phyloP scores from a whole-genome alignment of 2,888 invertebrate genomes.

The Carpatolechia fugitivella region DNA sequence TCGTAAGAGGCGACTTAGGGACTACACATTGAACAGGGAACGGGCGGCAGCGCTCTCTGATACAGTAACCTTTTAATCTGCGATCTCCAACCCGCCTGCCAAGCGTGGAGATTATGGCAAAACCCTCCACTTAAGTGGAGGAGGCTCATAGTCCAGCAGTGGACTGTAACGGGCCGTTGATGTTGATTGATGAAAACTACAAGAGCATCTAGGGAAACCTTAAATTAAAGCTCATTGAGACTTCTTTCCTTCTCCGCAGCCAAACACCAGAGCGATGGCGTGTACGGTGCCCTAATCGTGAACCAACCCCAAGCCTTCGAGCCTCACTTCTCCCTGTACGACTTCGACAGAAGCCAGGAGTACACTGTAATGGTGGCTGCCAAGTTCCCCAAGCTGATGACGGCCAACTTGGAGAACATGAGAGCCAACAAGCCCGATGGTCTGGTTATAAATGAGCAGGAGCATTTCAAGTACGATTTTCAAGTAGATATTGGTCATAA shows the following conservation, averaged over 20 bases:
- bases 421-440: constrained; percentile 57
- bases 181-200: no score
- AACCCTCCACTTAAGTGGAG: no score
- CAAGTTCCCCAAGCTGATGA: constrained; percentile 75
- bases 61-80: no score
- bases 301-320: constrained; percentile 70
- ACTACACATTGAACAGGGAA: no score
- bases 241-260: constrained; percentile 56
- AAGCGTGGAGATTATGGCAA: no score
- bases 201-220: no score
- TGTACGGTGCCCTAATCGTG: constrained; percentile 79
- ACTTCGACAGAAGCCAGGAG: constrained; percentile 66
- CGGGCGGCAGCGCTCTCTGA: no score
- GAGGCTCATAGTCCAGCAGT: no score
- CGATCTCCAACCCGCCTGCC: no score
- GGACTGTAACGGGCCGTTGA: no score
- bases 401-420: constrained; percentile 68
- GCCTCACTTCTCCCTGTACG: constrained; percentile 59
- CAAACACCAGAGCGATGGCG: constrained; percentile 79
- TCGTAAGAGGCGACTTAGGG: no score
- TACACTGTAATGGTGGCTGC: constrained; percentile 71
- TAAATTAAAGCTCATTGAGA: no score
- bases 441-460: constrained; percentile 51
- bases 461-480: constrained; percentile 53
- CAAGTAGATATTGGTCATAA: not conserved